These are phyloP conservation scores for Cotesia typhae DNA, from an alignment of 1,140 invertebrate genomes.

Conservation along the genomic window DNA sequence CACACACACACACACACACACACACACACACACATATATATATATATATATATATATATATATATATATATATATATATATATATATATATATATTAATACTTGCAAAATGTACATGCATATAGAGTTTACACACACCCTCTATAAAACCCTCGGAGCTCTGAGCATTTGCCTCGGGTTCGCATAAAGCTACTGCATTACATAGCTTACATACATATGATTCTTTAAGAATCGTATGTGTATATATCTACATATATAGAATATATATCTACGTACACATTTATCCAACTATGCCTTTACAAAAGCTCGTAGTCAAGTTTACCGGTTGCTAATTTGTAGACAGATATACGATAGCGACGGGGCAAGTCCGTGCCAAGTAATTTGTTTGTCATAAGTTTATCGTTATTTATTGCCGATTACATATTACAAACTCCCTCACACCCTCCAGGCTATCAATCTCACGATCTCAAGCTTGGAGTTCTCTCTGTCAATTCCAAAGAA, in stretches of 20 bases:
- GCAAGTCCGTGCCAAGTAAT: slow-evolving; percentile 50
- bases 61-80: too few relatives aligned
- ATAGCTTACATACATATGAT: too few relatives aligned
- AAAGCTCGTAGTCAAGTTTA: slow-evolving; percentile 54
- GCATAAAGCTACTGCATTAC: too few relatives aligned
- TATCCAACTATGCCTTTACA: slow-evolving; percentile 35
- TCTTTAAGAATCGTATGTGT: neutral
- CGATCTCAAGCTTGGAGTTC: neutral
- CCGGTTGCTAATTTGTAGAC: slow-evolving; percentile 57
- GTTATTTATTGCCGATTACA: slow-evolving; percentile 48
- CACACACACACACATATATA: too few relatives aligned
- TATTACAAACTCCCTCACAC: slow-evolving; percentile 22
- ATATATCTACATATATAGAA: too few relatives aligned
- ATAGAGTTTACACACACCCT: neutral
- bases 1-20: too few relatives aligned
- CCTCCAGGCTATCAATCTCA: slow-evolving; percentile 6
- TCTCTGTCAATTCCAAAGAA: neutral
- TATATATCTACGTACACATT: slow-evolving; percentile 14
- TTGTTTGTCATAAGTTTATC: slow-evolving; percentile 59
- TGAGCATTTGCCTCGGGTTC: slow-evolving; percentile 16
- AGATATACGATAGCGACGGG: slow-evolving; percentile 56
- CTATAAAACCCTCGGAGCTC: slow-evolving; percentile 6
- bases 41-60: too few relatives aligned
- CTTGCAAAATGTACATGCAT: too few relatives aligned
- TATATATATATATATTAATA: too few relatives aligned